These are phyloP conservation scores for Xestia rhomboidea DNA, from an alignment of 2,888 invertebrate genomes.

Conservation along the genomic window DNA sequence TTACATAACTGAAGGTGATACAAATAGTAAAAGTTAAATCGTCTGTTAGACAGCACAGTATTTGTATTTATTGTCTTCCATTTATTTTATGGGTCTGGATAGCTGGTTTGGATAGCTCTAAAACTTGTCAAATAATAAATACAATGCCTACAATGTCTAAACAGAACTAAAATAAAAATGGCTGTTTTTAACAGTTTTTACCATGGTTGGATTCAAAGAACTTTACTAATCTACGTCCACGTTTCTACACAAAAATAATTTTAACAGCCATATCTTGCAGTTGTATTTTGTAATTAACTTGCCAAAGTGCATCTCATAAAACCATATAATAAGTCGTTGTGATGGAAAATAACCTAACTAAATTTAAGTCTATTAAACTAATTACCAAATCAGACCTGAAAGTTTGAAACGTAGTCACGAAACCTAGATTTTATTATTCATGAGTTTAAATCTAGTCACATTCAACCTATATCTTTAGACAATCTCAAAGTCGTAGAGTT, in stretches of 20 bases:
- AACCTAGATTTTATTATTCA: slow-evolving; percentile 45
- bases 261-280: not conserved
- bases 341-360: slow-evolving; percentile 3
- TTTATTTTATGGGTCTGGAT: slow-evolving; percentile 36
- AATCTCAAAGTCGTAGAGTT: slow-evolving; percentile 2
- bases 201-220: not conserved
- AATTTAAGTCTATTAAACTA: slow-evolving; percentile 22
- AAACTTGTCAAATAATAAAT: slow-evolving; percentile 8
- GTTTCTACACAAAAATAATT: not conserved
- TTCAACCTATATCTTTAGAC: slow-evolving; percentile 1
- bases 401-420: slow-evolving; percentile 41
- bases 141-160: not conserved
- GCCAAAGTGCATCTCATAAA: slow-evolving; percentile 13
- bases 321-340: not conserved
- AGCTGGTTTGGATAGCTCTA: slow-evolving; percentile 6
- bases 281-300: too few relatives aligned
- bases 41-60: not conserved
- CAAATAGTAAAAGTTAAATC: slow-evolving; percentile 11
- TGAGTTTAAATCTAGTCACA: slow-evolving; percentile 4
- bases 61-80: slow-evolving; percentile 25
- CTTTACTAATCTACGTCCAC: not conserved
- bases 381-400: slow-evolving; percentile 26
- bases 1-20: slow-evolving; percentile 27
- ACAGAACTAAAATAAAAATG: not conserved
- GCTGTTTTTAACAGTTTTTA: not conserved